Percentiles rank a stretch among this genome's conserved stretches.
phyloP scores from a whole-genome alignment of 2,797 vertebrate species.

The Benthosema pterotum region DNA sequence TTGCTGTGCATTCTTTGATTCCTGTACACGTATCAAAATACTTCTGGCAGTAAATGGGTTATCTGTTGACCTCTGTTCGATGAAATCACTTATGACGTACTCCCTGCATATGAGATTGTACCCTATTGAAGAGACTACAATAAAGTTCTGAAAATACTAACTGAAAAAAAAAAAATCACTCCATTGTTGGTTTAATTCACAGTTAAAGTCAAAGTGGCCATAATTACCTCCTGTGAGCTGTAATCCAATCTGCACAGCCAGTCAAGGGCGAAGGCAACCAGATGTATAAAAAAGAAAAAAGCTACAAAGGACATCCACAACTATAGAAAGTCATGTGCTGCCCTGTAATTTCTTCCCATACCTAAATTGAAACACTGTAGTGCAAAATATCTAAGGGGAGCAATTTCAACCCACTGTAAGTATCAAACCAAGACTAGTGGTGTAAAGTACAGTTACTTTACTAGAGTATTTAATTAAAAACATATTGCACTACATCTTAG shows the following conservation, averaged over 20 bases:
- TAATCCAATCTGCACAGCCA: constrained; percentile 17
- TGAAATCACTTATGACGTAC: constrained; percentile 46
- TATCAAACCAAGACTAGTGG: background rate
- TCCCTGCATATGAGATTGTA: constrained; percentile 39
- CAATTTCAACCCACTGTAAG: constrained; percentile 13
- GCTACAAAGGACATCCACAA: constrained; percentile 8
- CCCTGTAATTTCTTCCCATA: constrained; percentile 3
- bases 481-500: too few relatives aligned
- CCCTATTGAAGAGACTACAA: constrained; percentile 56
- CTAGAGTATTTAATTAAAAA: too few relatives aligned
- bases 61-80: constrained; percentile 40
- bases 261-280: background rate
- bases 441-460: too few relatives aligned
- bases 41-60: constrained; percentile 12
- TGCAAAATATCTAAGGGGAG: constrained; percentile 1
- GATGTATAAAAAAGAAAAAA: background rate
- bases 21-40: constrained; percentile 26
- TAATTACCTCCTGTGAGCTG: constrained; percentile 10
- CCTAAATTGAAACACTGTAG: constrained; percentile 2
- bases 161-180: constrained; percentile 24
- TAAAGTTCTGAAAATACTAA: constrained; percentile 57
- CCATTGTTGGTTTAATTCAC: constrained; percentile 40
- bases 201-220: constrained; percentile 9
- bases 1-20: constrained; percentile 40
- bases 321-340: background rate